Conservation (phyloP, 2,888 invertebrate species). For the Harmothoe impar region DNA sequence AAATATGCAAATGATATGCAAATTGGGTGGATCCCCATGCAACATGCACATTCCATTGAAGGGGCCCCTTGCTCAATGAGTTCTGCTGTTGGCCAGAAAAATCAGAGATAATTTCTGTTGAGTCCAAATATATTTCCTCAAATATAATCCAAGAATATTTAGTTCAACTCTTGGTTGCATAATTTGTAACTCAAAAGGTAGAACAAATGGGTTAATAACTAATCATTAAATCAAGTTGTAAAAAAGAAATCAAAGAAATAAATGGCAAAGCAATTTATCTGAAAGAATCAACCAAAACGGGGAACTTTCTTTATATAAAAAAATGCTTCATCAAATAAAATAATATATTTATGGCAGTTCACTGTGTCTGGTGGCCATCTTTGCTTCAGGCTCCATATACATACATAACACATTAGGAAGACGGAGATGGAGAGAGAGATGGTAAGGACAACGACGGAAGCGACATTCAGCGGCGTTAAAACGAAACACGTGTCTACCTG, state of each 20-base stretch:
- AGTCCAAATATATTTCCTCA: too few relatives aligned
- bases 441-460: constrained; percentile 46
- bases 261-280: too few relatives aligned
- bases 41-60: neutral
- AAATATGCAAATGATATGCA: neutral
- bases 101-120: neutral
- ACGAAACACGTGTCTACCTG: constrained; percentile 49
- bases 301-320: too few relatives aligned
- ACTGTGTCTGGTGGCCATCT: constrained; percentile 4
- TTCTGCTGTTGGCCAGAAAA: neutral
- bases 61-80: neutral
- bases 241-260: too few relatives aligned
- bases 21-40: neutral
- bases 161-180: too few relatives aligned
- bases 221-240: too few relatives aligned
- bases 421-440: neutral
- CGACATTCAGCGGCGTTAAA: constrained; percentile 40
- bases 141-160: too few relatives aligned
- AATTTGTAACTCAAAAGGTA: too few relatives aligned
- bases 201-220: too few relatives aligned
- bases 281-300: too few relatives aligned
- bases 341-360: neutral
- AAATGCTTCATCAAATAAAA: too few relatives aligned
- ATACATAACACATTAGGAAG: constrained; percentile 7
- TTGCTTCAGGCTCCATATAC: neutral